phyloP scores from a whole-genome alignment of 2,888 invertebrate genomes.

The Escarpia spicata region DNA sequence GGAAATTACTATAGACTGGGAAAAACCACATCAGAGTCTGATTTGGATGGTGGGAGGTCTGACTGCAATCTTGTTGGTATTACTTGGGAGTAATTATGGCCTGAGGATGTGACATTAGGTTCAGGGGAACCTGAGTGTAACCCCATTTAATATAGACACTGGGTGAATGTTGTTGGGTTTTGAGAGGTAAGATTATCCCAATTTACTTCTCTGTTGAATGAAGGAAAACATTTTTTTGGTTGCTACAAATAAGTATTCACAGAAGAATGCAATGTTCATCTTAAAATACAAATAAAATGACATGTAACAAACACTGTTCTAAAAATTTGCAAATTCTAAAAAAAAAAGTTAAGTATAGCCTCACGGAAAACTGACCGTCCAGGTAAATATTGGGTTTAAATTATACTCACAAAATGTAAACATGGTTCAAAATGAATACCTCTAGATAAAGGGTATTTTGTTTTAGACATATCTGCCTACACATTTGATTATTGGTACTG shows the following conservation, averaged over 20 bases:
- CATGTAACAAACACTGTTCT: not conserved
- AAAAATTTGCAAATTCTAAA: not conserved
- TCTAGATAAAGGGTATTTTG: no score
- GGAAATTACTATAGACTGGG: not conserved
- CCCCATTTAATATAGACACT: not conserved
- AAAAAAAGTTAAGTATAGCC: no score
- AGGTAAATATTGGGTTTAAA: not conserved
- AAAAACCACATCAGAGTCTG: not conserved
- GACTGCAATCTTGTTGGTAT: not conserved
- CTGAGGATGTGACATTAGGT: not conserved
- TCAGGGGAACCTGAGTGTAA: not conserved
- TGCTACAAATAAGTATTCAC: not conserved
- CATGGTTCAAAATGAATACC: no score
- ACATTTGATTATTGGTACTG: no score
- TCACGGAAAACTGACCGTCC: not conserved
- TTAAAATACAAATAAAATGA: not conserved
- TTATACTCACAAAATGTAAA: not conserved
- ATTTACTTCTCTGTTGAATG: not conserved
- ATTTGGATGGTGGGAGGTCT: not conserved
- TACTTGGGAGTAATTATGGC: not conserved
- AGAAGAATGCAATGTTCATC: not conserved
- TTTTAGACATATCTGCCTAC: no score
- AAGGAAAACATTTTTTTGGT: not conserved
- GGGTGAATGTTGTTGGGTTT: not conserved
- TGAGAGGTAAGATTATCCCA: not conserved